Evolutionary conservation across 2,888 invertebrate genomes (phyloP).

Genomic region (Dromius quadrimaculatus): DNA sequence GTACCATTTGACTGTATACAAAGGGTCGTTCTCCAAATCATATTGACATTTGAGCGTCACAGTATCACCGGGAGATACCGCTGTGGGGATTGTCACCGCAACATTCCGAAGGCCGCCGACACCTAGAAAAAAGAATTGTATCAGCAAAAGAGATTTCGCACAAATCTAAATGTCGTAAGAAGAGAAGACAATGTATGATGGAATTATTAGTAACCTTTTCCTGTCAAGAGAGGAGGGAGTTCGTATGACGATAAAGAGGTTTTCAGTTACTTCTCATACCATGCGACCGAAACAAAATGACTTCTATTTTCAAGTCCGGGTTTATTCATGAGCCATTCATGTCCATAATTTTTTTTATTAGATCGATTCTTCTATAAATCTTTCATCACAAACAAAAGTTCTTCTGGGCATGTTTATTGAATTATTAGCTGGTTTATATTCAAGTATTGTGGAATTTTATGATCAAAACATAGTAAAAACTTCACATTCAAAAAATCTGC

Average conservation of each 20-base stretch:
- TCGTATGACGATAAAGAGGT: too few relatives aligned
- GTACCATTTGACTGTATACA: constrained; percentile 88
- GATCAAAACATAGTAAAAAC: constrained; percentile 10
- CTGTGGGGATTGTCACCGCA: constrained; percentile 78
- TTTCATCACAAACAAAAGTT: neutral
- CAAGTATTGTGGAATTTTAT: constrained; percentile 2
- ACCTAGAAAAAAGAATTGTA: constrained; percentile 66
- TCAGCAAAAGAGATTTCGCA: too few relatives aligned
- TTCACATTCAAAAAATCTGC: constrained; percentile 6
- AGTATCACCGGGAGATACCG: constrained; percentile 78
- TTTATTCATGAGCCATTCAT: too few relatives aligned
- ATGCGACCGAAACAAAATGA: too few relatives aligned
- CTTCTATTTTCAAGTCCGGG: too few relatives aligned
- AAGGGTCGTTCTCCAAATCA: constrained; percentile 78
- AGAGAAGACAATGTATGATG: too few relatives aligned
- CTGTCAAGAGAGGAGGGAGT: too few relatives aligned
- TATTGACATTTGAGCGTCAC: constrained; percentile 81
- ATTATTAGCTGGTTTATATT: constrained; percentile 6
- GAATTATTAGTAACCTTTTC: too few relatives aligned
- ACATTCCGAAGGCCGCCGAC: constrained; percentile 76
- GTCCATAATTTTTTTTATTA: too few relatives aligned
- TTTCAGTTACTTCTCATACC: too few relatives aligned
- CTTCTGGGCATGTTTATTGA: neutral
- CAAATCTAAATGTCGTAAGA: too few relatives aligned
- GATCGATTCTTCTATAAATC: too few relatives aligned